Evolutionary conservation across 2,113 vertebrate genomes (phyloP), one percentile per base, ranked within the genome.

Genomic region (Condylura cristata): DNA sequence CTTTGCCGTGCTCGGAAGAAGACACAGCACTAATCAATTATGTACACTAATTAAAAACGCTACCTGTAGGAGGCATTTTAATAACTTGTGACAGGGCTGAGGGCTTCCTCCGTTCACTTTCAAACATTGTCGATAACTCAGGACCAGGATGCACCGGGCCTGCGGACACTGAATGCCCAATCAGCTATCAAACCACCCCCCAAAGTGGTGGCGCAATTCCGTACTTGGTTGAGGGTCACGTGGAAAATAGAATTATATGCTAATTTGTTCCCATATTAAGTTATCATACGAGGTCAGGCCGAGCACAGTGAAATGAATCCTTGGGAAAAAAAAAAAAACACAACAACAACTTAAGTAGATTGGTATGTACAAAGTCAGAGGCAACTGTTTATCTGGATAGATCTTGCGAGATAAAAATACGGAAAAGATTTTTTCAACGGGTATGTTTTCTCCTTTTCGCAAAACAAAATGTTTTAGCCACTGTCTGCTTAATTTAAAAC

Each of bases 231-330:
- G 66, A 97, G 84, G 53, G 92, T 90, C 81, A 82, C 28, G 66
- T 51, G 93, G 94, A 96, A 96, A 96, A 96, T 88, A 95, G 91
- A 95, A 97, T 97, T 96, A 97, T 93, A 95, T 96, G 95, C 92
- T 96, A 68, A 96, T 96, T 96, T 97, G 95, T 96, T 94, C 70
- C 75, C 94, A 95, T 86, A 94, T 95, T 96, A 95, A 93, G 63
- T 90, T 97, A 94, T 97, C 87, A 94, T 61, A 86, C 56, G 93
- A 94, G 88, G 90, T 96, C 93, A 92, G 78, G 78, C 26, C 28
- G 90, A 96, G 90, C 72, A 87, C 4, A 81, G 84, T 48, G 79
- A 91, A 96, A 63, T 88, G 70, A 96, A 86, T 95, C 82, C 81
- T 88, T 22, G 22, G 53, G 53, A 22, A 22, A 22, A 61, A 26